A percentile compares a stretch with the other conserved stretches of the same genome.
Conservation (phyloP, 2,113 vertebrate genomes). For the Hipposideros armiger region DNA sequence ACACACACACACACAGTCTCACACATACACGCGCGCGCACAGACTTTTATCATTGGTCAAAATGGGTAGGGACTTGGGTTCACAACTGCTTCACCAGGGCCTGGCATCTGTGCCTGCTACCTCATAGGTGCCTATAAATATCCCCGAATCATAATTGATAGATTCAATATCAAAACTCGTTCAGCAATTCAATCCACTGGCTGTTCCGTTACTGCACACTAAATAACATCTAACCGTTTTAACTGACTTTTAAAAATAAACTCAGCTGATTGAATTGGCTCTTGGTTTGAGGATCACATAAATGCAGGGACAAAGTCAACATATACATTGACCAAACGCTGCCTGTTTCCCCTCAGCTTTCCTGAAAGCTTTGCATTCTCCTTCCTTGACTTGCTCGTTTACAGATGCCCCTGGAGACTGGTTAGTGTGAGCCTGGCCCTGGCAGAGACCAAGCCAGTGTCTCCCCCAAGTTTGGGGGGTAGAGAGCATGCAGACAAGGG, state of each 20-base stretch:
- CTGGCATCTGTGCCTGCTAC: background rate
- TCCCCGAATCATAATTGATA: background rate
- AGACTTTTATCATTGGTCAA: background rate
- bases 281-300: slow-evolving; percentile 15
- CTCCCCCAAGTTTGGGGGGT: background rate
- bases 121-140: background rate
- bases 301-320: background rate
- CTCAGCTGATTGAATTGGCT: background rate
- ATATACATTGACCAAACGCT: background rate
- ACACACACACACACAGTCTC: background rate
- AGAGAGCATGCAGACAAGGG: background rate
- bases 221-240: background rate
- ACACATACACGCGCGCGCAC: background rate
- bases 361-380: background rate
- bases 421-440: background rate
- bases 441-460: background rate
- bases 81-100: background rate
- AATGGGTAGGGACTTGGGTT: background rate
- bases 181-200: background rate
- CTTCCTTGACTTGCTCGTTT: background rate
- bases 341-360: background rate
- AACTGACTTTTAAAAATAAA: background rate
- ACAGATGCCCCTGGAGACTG: accelerated
- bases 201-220: background rate
- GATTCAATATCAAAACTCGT: background rate